phyloP scores from a whole-genome alignment of 2,113 vertebrate species.

The Crotalus horridus region DNA sequence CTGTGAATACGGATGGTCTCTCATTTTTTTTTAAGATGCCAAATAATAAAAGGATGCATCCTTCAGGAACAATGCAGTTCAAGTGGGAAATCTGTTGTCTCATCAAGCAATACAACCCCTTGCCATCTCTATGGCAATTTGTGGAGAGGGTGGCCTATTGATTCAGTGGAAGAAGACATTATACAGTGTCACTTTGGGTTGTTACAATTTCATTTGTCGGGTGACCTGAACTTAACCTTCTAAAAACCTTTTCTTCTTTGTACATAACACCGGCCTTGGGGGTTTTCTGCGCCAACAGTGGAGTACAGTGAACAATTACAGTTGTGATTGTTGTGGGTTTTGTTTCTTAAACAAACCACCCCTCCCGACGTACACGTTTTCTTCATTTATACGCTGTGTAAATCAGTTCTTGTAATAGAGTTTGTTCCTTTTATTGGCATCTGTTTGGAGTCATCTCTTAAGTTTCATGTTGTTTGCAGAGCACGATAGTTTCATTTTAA shows the following conservation, averaged over 20 bases:
- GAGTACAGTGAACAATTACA: constrained; percentile 18
- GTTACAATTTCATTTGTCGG: constrained; percentile 83
- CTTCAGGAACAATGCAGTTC: constrained; percentile 74
- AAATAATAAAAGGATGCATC: constrained; percentile 78
- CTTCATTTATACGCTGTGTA: not conserved
- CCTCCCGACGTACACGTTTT: not conserved
- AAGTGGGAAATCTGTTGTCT: constrained; percentile 75
- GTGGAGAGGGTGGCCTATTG: constrained; percentile 79
- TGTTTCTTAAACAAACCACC: constrained; percentile 7
- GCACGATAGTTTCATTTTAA: constrained; percentile 46
- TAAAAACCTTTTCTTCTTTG: constrained; percentile 73
- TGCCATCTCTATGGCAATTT: constrained; percentile 82
- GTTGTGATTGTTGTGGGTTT: not conserved
- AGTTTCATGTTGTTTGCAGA: constrained; percentile 49
- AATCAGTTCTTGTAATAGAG: constrained; percentile 39
- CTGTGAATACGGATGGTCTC: constrained; percentile 70
- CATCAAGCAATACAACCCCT: constrained; percentile 77
- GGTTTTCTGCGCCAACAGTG: constrained; percentile 48
- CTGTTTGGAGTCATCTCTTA: constrained; percentile 45
- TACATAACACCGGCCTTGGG: constrained; percentile 57
- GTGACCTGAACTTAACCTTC: constrained; percentile 81
- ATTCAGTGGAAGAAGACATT: constrained; percentile 82
- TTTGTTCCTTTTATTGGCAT: constrained; percentile 31
- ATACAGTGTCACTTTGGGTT: constrained; percentile 78
- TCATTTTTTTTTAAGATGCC: constrained; percentile 67